Base-by-base conservation (phyloP, 1,140 invertebrate genomes). In the Drosophila obscura region DNA sequence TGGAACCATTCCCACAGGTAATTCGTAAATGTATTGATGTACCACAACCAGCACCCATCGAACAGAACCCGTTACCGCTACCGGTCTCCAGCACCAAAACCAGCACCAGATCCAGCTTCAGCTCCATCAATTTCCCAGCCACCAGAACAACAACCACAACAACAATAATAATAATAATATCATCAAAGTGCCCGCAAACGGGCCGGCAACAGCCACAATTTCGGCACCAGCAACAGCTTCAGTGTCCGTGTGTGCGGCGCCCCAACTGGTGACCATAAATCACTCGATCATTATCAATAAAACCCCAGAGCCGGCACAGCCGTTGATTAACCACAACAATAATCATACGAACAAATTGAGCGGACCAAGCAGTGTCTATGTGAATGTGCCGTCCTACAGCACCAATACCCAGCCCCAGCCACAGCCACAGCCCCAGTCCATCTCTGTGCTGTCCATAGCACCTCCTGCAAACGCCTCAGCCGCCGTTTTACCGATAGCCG, bases 1-100 rank as follows among this genome's bases (percentile, higher is more conserved):
- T 93, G 0, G 93, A 93, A 5, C 94, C 94, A 3, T 94, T 94
- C 76, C 90, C 90, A 56, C 88, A 91, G 85, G 90, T 91, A 91
- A 91, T 91, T 64, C 80, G 77, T 52, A 90, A 85, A 77, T 75
- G 73, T 79, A 55, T 82, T 59, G 66, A 75, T 35, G 59, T 64
- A 39, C 35, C 35, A 13, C 31, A 1, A 19, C 26, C 26, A 28
- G 6, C 35, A 39, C 4, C 48, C 74, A 77, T 85, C 63, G 75
- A 76, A 50, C 72, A 63, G 44, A 75, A 75, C 13, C 72, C 71
- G 15, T 16, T 73, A 4, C 61, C 31, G 31, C 31, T 35, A 35
- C 31, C 31, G 31, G 9, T 65, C 49, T 19, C 52, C 57, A 59
- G 53, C 64, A 57, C 53, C 80, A 82, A 58, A 56, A 58, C 61